phyloP scores from a whole-genome alignment of 92 coral and sea anemone species.

The Palythoa grandiflora region DNA sequence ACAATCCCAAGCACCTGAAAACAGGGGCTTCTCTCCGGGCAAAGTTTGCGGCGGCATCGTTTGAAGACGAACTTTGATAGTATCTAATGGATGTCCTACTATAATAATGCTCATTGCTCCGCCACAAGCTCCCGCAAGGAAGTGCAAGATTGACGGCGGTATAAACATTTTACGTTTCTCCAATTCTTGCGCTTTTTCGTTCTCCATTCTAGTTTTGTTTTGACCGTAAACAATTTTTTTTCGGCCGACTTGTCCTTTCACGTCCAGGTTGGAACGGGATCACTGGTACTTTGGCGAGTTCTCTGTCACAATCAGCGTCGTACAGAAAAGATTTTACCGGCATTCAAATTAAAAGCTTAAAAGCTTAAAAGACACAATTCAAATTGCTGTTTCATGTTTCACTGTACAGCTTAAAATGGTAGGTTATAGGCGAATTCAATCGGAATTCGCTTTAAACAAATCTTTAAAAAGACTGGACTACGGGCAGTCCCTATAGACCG shows the following conservation, averaged over 20 bases:
- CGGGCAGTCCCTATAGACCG: too few relatives aligned
- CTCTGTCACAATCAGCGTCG: too few relatives aligned
- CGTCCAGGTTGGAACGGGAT: neutral
- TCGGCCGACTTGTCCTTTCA: too few relatives aligned
- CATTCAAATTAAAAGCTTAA: too few relatives aligned
- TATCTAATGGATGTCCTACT: conserved; percentile 94
- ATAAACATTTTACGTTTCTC: conserved; percentile 6
- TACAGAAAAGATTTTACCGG: too few relatives aligned
- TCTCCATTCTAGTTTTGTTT: neutral
- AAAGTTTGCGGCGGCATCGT: conserved; percentile 67
- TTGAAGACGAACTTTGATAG: conserved; percentile 94
- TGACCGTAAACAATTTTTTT: neutral
- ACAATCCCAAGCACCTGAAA: conserved; percentile 81
- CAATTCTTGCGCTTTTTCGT: neutral
- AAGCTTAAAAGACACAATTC: too few relatives aligned
- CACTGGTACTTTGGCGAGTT: neutral
- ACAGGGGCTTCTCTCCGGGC: conserved; percentile 63
- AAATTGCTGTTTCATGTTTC: too few relatives aligned
- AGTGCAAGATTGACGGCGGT: conserved; percentile 77
- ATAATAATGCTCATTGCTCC: conserved; percentile 73
- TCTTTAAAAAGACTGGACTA: too few relatives aligned
- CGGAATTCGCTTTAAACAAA: too few relatives aligned
- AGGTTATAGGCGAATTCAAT: too few relatives aligned
- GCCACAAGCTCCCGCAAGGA: conserved; percentile 92
- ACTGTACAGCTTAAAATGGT: too few relatives aligned